Base-by-base conservation (phyloP, 2,888 invertebrate genomes). In the Andrena trimmerana region DNA sequence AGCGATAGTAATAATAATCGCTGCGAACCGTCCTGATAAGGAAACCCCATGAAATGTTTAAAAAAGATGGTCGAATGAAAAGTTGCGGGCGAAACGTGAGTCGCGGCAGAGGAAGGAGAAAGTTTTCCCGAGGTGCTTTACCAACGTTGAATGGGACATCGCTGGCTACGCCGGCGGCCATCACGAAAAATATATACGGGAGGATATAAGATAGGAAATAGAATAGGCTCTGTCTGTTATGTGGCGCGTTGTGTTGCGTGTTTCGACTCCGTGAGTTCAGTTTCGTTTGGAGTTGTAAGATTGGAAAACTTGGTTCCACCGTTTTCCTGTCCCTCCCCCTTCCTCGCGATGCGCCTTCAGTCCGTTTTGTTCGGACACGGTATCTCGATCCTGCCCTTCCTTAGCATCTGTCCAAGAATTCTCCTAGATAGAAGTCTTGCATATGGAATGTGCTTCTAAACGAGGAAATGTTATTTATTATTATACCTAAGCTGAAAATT, bases 231-330 rank as follows among this genome's bases (percentile, higher is more conserved):
- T 71, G 75, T 84, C 77, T 74, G 74, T 86, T 88, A 76, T 76
- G 79, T 82, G 81, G 81, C 60, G 66, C 66, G 67, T 68, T 65
- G 78, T 81, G 84, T 86, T 88, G 86, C 90, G 83, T 89, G 89
- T 78, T 70, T 72, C 83, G 86, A 85, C 83, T 87, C 75, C 87
- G 76, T 77, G 78, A 86, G 82, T 83, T 83, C 77, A 71, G 85
- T 86, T 82, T 85, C 79, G 66, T 69, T 72, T 70, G 69, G 81
- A 86, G 82, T 86, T 86, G 81, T 85, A 85, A 90, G 87, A 91
- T 91, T 91, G 91, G 86, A 90, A 91, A 91, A 91, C 89, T 91
- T 90, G 81, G 77, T 85, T 82, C 71, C 66, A 62, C 3, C 60
- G 48, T 82, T 75, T 77, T 54, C 60, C 27, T 63, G 52, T 71